Evolutionary conservation across 1,140 invertebrate species (phyloP).

Genomic region (Oreohelix idahoensis): DNA sequence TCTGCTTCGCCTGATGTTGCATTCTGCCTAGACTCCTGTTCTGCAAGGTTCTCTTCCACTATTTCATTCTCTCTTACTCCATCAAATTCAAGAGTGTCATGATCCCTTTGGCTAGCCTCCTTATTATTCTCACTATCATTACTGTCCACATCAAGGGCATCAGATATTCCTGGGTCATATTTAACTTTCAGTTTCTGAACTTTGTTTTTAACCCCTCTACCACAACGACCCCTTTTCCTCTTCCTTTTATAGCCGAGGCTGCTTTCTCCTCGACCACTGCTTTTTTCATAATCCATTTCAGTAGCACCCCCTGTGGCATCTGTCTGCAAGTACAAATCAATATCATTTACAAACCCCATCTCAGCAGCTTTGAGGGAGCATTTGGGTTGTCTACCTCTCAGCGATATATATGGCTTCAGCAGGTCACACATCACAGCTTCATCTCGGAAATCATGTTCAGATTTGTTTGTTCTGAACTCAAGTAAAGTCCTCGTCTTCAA

Average conservation of each 20-base stretch:
- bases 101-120: not conserved
- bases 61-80: not conserved
- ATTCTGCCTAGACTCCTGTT: not conserved
- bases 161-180: not conserved
- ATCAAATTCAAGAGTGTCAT: not conserved
- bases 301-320: not conserved
- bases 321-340: not conserved
- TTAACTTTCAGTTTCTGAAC: not conserved
- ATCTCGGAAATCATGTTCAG: not conserved
- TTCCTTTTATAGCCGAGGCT: not conserved
- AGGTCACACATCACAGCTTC: conserved; percentile 16
- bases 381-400: conserved; percentile 14
- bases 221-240: conserved; percentile 1
- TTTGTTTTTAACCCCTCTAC: not conserved
- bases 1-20: not conserved
- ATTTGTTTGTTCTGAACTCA: not conserved
- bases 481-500: not conserved
- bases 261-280: not conserved
- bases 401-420: conserved; percentile 25
- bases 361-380: conserved; percentile 1
- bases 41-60: not conserved
- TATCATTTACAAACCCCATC: conserved; percentile 9
- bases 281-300: conserved; percentile 5
- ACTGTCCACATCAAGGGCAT: not conserved
- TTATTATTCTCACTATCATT: not conserved